Evolutionary conservation across 2,113 vertebrate species (phyloP), one percentile per base, ranked within the genome.

Genomic region (Bubo blakistoni): DNA sequence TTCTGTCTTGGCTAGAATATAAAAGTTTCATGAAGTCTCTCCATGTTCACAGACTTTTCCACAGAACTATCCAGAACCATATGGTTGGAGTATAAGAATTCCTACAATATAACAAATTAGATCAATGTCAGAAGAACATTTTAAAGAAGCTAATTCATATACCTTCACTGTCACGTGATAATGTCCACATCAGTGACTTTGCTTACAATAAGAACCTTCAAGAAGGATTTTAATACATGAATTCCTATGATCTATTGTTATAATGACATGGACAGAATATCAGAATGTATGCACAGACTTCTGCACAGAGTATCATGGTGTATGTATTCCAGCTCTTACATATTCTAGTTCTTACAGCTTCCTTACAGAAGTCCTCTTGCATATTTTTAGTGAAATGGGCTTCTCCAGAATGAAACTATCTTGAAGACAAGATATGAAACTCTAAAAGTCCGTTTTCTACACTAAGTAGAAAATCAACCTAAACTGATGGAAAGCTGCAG

Each of bases 301-400:
- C 21, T 40, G 29, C 22, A 52, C 3, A 3, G 24, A n/a, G 2
- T 42, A 32, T 42, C 13, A 67, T 51, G 14, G 8, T 1, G 0
- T 51, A 16, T 5, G 4, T 82, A 57, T 57, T 84, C 16, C 51
- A 78, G 20, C 7, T 86, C 2, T 92, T 63, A 66, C 2, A 10
- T 46, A 9, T 46, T 88, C 15, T 17, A 29, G 5, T 21, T 72
- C 14, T 51, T 42, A 86, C 38, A 84, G 17, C 6, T 58, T 81
- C 34, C 34, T 94, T 32, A 77, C 15, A 62, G 40, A 87, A 58
- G 5, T 1, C 2, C 25, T 83, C 26, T 38, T 73, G 16, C 16
- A 16, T 34, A 52, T 72, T 76, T 88, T 59, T 57, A n/a, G 17
- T 47, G 15, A 57, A 52, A 42, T n/a, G 8, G 6, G 8, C 18